phyloP scores from a whole-genome alignment of 2,113 vertebrate species.

The Dasyurus viverrinus region DNA sequence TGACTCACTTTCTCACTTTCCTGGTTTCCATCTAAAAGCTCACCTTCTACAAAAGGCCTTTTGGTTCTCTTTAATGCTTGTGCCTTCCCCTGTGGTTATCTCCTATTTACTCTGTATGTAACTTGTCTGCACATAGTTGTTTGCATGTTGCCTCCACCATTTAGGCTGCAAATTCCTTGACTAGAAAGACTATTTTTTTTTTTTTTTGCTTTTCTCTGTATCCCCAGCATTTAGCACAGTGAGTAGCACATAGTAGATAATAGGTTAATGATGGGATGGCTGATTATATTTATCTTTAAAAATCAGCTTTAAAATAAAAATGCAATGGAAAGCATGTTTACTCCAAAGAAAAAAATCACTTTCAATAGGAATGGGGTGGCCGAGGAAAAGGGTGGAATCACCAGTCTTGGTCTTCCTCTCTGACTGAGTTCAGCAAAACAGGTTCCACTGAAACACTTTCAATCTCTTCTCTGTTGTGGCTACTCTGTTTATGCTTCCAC shows the following conservation, averaged over 20 bases:
- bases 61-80: not conserved
- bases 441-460: not conserved
- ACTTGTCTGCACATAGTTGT: not conserved
- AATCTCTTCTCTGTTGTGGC: not conserved
- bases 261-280: not conserved
- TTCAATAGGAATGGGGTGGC: not conserved
- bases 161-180: not conserved
- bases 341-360: not conserved
- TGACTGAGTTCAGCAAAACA: not conserved
- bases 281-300: not conserved
- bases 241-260: not conserved
- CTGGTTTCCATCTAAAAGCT: not conserved
- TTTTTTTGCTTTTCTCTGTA: not conserved
- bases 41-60: not conserved
- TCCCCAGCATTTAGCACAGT: not conserved
- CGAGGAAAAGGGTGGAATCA: not conserved
- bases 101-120: not conserved
- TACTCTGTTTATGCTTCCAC: not conserved
- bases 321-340: not conserved
- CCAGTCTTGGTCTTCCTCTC: not conserved
- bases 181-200: not conserved
- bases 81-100: not conserved
- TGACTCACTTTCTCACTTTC: not conserved
- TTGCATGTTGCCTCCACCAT: not conserved
- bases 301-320: not conserved